A percentile compares a stretch with the other conserved stretches of the same genome.
Conservation (phyloP, 2,797 vertebrate species). For the Gouania willdenowi region DNA sequence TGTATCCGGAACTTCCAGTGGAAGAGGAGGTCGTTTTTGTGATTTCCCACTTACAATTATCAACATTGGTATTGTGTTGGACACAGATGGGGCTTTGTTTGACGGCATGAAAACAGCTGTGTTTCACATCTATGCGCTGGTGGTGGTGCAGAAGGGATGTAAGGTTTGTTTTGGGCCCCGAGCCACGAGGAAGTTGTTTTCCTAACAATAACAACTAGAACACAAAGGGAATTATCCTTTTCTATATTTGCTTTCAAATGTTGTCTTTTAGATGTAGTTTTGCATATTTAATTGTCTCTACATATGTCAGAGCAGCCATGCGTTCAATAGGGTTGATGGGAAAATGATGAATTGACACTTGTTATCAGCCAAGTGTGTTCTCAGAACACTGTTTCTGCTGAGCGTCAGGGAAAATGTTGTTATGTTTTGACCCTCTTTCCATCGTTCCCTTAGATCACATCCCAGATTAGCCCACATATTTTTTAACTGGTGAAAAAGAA, state of each 20-base stretch:
- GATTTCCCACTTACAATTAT: constrained; percentile 57
- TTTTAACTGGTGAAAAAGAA: constrained; percentile 12
- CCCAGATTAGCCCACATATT: constrained; percentile 16
- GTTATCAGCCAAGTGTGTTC: constrained; percentile 37
- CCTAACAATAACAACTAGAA: not conserved
- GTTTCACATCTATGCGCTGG: constrained; percentile 44
- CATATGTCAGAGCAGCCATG: not conserved
- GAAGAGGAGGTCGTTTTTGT: constrained; percentile 50
- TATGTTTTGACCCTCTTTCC: constrained; percentile 17
- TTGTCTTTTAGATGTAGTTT: no score
- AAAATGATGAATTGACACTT: constrained; percentile 52
- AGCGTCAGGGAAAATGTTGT: constrained; percentile 50
- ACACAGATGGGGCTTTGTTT: constrained; percentile 57
- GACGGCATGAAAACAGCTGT: constrained; percentile 48
- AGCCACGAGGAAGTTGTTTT: constrained; percentile 48
- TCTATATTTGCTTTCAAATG: no score
- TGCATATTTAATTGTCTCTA: not conserved
- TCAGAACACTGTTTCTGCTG: constrained; percentile 54
- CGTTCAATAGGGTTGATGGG: constrained; percentile 1
- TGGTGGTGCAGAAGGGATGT: constrained; percentile 10
- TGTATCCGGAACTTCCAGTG: constrained; percentile 26
- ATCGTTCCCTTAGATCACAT: constrained; percentile 36
- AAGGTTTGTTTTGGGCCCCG: constrained; percentile 11
- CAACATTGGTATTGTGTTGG: constrained; percentile 43
- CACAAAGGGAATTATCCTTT: not conserved